These are phyloP conservation scores for Sorex araneus DNA, from an alignment of 2,113 vertebrate species.

Conservation along the genomic window DNA sequence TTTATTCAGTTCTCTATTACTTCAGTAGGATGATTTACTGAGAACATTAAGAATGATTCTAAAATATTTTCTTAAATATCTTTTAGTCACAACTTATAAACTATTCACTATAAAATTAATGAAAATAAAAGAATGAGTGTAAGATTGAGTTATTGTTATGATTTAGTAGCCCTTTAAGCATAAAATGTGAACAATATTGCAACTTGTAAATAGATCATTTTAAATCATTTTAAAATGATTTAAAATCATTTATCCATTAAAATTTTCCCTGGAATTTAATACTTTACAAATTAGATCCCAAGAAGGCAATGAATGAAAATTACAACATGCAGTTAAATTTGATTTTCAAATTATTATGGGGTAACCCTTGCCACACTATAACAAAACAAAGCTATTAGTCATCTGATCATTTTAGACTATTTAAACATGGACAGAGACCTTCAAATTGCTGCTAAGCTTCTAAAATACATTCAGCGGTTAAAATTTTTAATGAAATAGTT, in stretches of 20 bases:
- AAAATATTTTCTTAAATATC: not conserved
- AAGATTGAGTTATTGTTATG: not conserved
- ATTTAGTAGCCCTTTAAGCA: slow-evolving; percentile 56
- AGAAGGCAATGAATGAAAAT: slow-evolving; percentile 74
- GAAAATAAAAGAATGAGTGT: slow-evolving; percentile 22
- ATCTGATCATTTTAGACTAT: slow-evolving; percentile 63
- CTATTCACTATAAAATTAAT: slow-evolving; percentile 7
- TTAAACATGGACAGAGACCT: slow-evolving; percentile 51
- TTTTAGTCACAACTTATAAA: slow-evolving; percentile 24
- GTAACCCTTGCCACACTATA: slow-evolving; percentile 46
- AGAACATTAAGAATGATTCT: not conserved
- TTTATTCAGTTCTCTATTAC: slow-evolving; percentile 5
- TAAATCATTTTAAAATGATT: slow-evolving; percentile 69
- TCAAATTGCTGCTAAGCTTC: slow-evolving; percentile 39
- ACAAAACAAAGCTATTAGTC: slow-evolving; percentile 61
- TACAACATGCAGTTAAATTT: slow-evolving; percentile 72
- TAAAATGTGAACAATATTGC: slow-evolving; percentile 57
- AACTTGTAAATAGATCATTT: slow-evolving; percentile 50
- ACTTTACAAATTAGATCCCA: slow-evolving; percentile 75
- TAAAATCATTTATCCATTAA: slow-evolving; percentile 66
- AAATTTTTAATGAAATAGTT: slow-evolving; percentile 30
- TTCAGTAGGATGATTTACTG: slow-evolving; percentile 54
- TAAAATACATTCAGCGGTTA: slow-evolving; percentile 61
- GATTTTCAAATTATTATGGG: slow-evolving; percentile 73
- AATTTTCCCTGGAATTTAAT: slow-evolving; percentile 60